phyloP scores from a whole-genome alignment of 2,888 invertebrate genomes.

The Pyrgus malvae region DNA sequence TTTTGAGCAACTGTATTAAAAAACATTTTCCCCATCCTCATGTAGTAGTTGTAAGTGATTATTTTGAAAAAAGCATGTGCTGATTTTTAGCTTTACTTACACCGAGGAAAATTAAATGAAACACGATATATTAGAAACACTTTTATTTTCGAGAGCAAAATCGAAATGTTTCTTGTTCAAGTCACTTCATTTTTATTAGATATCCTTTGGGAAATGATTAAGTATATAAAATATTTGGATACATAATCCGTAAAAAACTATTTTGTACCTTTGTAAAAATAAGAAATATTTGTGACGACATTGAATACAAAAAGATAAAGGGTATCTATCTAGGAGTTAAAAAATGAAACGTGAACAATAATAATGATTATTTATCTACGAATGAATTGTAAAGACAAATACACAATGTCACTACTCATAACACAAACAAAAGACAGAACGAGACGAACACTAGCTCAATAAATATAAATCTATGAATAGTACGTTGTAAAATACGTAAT shows the following conservation, averaged over 20 bases:
- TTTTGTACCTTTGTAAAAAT: conserved; percentile 26
- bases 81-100: too few relatives aligned
- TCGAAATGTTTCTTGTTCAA: conserved; percentile 46
- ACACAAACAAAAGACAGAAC: conserved; percentile 27
- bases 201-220: conserved; percentile 27
- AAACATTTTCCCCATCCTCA: too few relatives aligned
- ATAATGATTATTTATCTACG: conserved; percentile 19
- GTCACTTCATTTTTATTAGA: conserved; percentile 78
- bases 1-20: too few relatives aligned
- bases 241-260: not conserved
- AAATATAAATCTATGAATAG: conserved; percentile 25
- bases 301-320: conserved; percentile 5
- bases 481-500: not conserved
- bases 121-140: conserved; percentile 24
- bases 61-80: too few relatives aligned
- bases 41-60: too few relatives aligned
- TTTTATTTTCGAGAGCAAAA: conserved; percentile 59
- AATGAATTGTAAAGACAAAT: conserved; percentile 27
- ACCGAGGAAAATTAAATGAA: too few relatives aligned
- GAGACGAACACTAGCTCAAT: conserved; percentile 31
- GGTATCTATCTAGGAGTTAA: too few relatives aligned
- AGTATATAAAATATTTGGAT: conserved; percentile 10
- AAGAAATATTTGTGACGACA: conserved; percentile 17
- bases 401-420: conserved; percentile 29
- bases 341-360: conserved; percentile 11